These are phyloP conservation scores for Mohoua ochrocephala DNA, from an alignment of 2,113 vertebrate species.

Conservation along the genomic window DNA sequence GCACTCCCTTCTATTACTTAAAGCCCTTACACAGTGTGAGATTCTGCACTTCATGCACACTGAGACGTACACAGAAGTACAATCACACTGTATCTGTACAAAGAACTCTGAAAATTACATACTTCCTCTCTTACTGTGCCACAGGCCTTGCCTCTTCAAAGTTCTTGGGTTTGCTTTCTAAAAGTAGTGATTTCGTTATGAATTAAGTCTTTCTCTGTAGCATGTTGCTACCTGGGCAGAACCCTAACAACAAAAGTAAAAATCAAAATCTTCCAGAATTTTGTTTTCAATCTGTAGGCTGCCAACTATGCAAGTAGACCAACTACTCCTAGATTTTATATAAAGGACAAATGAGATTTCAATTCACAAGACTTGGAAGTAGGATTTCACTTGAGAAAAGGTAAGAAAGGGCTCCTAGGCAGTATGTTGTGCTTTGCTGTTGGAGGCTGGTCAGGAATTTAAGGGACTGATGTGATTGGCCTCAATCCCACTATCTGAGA, in stretches of 20 bases:
- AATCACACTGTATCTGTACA: neutral
- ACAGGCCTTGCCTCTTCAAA: neutral
- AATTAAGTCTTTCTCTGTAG: neutral
- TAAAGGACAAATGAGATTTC: neutral
- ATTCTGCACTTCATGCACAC: neutral
- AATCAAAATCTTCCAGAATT: neutral
- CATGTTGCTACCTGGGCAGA: neutral
- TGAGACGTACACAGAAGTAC: neutral
- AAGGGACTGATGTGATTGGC: neutral
- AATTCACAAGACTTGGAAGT: neutral
- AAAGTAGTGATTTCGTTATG: neutral
- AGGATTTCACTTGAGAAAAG: neutral
- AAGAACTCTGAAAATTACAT: neutral
- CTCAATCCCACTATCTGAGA: neutral
- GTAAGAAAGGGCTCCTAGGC: neutral
- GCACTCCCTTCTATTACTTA: neutral
- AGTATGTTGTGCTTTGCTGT: neutral
- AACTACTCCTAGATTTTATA: neutral
- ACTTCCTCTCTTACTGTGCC: neutral
- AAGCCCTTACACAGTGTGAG: neutral
- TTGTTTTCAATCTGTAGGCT: neutral
- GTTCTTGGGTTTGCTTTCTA: neutral
- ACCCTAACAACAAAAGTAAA: neutral
- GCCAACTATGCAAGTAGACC: neutral
- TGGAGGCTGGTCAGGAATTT: neutral